Conservation (phyloP, 2,113 vertebrate species). For the Cyprichromis sp. region DNA sequence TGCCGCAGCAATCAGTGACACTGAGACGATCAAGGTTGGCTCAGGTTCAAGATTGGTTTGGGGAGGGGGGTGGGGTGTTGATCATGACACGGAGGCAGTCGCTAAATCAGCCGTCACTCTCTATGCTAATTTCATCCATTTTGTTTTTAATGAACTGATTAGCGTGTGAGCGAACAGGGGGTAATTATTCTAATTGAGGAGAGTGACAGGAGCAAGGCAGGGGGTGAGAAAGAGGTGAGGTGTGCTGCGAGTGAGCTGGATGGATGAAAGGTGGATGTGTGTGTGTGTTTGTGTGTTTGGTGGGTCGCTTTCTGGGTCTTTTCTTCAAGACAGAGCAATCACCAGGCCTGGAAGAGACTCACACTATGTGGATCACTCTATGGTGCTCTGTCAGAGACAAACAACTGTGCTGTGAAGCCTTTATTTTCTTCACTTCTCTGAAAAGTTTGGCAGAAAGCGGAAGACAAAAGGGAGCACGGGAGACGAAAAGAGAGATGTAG, state of each 20-base stretch:
- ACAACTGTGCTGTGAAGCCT: constrained; percentile 40
- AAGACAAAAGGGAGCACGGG: neutral
- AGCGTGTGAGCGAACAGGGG: constrained; percentile 68
- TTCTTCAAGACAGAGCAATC: constrained; percentile 45
- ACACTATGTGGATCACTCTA: constrained; percentile 15
- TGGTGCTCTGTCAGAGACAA: constrained; percentile 37
- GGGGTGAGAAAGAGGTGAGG: constrained; percentile 48
- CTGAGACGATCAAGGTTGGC: constrained; percentile 11
- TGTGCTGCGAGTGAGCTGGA: constrained; percentile 15
- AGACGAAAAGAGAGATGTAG: neutral
- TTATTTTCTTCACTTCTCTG: constrained; percentile 30
- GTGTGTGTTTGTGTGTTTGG: neutral
- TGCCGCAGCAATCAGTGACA: neutral
- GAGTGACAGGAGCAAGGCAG: constrained; percentile 65
- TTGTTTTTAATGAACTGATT: constrained; percentile 80
- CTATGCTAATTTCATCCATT: constrained; percentile 74
- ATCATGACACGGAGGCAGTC: constrained; percentile 54
- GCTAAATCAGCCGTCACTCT: constrained; percentile 68
- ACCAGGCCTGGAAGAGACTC: constrained; percentile 7
- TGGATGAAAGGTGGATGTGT: constrained; percentile 20
- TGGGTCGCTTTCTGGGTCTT: constrained; percentile 19
- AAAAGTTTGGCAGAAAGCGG: constrained; percentile 54
- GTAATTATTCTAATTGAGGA: constrained; percentile 75
- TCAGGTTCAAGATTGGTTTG: neutral
- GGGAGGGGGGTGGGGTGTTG: neutral